These are phyloP conservation scores for Apodemia duryi DNA, from an alignment of 2,888 invertebrate genomes.

Conservation along the genomic window DNA sequence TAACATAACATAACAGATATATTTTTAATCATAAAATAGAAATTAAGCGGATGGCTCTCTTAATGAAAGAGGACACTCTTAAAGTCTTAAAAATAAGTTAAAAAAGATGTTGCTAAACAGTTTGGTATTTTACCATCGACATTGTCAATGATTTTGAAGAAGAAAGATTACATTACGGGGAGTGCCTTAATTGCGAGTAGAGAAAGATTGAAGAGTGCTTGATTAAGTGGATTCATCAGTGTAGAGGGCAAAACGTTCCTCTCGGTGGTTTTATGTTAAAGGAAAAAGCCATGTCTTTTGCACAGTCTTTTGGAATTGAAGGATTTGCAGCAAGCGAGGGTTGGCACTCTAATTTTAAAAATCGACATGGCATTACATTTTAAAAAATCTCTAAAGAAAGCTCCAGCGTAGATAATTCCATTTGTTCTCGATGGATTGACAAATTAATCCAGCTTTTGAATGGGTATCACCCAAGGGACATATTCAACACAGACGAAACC, in stretches of 20 bases:
- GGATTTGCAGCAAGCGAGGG: constrained; percentile 14
- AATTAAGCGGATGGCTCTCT: too few species aligned
- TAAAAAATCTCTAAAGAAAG: constrained; percentile 11
- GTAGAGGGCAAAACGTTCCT: constrained; percentile 14
- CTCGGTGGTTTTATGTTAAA: not conserved
- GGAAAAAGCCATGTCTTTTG: constrained; percentile 15
- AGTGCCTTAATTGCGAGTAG: too few species aligned
- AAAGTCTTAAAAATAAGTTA: too few species aligned
- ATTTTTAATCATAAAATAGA: too few species aligned
- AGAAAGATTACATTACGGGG: too few species aligned
- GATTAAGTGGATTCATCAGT: constrained; percentile 11
- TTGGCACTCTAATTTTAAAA: constrained; percentile 14
- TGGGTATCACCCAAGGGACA: not conserved
- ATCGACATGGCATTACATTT: constrained; percentile 6
- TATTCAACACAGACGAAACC: not conserved
- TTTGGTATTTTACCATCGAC: too few species aligned
- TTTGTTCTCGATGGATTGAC: not conserved
- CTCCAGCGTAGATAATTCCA: not conserved
- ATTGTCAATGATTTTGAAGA: too few species aligned
- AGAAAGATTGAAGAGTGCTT: constrained; percentile 7
- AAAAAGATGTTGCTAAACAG: not conserved
- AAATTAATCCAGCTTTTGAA: not conserved
- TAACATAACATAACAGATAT: too few species aligned
- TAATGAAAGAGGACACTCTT: too few species aligned
- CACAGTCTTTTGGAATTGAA: constrained; percentile 7